Conservation (phyloP, 1,140 invertebrate genomes). For the Dendrolimus kikuchii region DNA sequence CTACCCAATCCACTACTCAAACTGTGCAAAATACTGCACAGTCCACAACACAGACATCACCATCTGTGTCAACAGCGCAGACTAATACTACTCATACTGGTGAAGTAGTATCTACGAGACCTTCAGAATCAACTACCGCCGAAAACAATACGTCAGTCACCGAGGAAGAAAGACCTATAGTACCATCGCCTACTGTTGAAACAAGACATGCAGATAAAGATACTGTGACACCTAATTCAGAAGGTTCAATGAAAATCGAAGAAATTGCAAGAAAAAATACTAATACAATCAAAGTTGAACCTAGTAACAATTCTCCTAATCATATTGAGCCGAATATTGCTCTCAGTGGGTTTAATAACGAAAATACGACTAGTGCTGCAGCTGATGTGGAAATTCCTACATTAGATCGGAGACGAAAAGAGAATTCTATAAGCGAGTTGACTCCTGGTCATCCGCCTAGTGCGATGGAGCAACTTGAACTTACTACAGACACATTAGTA, state of each 20-base stretch:
- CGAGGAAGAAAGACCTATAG: conserved; percentile 20
- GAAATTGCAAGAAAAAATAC: conserved; percentile 45
- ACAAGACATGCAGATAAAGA: conserved; percentile 27
- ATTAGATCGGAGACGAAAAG: conserved; percentile 52
- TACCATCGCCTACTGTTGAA: conserved; percentile 15
- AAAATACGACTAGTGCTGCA: conserved; percentile 13
- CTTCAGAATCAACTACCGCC: conserved; percentile 44
- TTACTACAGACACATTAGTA: conserved; percentile 12
- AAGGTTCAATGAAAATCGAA: conserved; percentile 44
- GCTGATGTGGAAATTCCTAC: conserved; percentile 29
- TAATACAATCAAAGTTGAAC: conserved; percentile 21
- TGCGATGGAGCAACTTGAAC: conserved; percentile 1
- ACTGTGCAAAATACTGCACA: conserved; percentile 72
- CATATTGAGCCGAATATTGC: conserved; percentile 15
- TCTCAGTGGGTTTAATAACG: conserved; percentile 21
- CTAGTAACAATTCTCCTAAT: conserved; percentile 24
- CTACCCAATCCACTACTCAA: conserved; percentile 72
- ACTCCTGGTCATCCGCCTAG: conserved; percentile 28
- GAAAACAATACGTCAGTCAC: conserved; percentile 46
- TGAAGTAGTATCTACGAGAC: conserved; percentile 53
- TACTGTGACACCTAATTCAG: conserved; percentile 16
- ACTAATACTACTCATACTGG: conserved; percentile 66
- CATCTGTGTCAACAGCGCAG: conserved; percentile 63
- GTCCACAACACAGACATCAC: conserved; percentile 64
- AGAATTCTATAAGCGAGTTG: conserved; percentile 5